Evolutionary conservation across 2,113 vertebrate species (phyloP).

Genomic region (Solea senegalensis): DNA sequence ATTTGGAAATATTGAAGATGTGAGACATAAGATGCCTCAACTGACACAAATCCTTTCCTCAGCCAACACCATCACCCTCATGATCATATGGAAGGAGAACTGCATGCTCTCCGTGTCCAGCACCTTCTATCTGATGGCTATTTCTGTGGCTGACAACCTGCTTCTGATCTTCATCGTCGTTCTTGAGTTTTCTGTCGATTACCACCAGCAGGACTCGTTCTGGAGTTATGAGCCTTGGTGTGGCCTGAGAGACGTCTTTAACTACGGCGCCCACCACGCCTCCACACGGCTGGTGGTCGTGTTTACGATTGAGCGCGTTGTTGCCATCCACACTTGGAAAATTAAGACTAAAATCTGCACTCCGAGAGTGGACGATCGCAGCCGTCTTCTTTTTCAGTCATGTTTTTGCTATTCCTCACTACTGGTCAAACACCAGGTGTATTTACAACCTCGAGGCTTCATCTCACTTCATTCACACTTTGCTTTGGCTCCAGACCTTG

Average conservation of each 20-base stretch:
- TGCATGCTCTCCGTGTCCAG: slow-evolving; percentile 76
- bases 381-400: slow-evolving; percentile 50
- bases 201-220: too few relatives aligned
- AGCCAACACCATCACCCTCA: slow-evolving; percentile 76
- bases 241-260: slow-evolving; percentile 72
- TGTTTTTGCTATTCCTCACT: slow-evolving; percentile 72
- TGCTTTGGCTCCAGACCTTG: slow-evolving; percentile 73
- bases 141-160: slow-evolving; percentile 72
- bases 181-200: slow-evolving; percentile 69
- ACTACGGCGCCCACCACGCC: slow-evolving; percentile 64
- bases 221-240: slow-evolving; percentile 77
- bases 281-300: slow-evolving; percentile 75
- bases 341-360: slow-evolving; percentile 63
- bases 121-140: slow-evolving; percentile 75
- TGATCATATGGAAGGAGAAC: slow-evolving; percentile 77
- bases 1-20: too few relatives aligned
- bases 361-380: too few relatives aligned
- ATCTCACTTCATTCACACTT: slow-evolving; percentile 20
- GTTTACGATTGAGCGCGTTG: slow-evolving; percentile 72
- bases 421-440: slow-evolving; percentile 74
- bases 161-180: slow-evolving; percentile 72
- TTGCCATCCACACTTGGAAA: slow-evolving; percentile 64
- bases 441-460: slow-evolving; percentile 57
- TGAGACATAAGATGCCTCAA: neutral
- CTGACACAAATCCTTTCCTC: slow-evolving; percentile 13